Base-by-base conservation (phyloP, 35 echinoderm and acorn worm species). In the Nesometra sesokonis region DNA sequence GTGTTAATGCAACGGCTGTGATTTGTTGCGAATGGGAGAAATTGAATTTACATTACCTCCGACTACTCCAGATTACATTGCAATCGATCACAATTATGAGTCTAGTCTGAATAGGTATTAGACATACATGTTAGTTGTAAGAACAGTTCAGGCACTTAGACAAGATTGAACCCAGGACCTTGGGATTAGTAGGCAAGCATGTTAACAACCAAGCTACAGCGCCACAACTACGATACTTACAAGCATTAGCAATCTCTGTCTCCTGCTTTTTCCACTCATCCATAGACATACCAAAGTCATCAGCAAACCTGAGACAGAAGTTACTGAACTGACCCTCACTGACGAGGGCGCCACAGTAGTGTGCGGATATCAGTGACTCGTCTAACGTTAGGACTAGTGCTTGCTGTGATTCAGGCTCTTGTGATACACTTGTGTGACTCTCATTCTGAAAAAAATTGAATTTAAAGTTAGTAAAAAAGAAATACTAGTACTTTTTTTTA, bases 301-400 rank as follows among this genome's bases (percentile, higher is more conserved):
- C 92, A 9, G 95, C 89, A 87, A 98, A 94, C 31, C 95, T 43
- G 3, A 98, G 90, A 86, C 95, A 98, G 86, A 98, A 93, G 39
- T 87, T 79, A 21, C 91, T 93, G 86, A 98, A 98, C 87, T 87
- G 80, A 13, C 92, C 95, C 33, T 87, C 91, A 84, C 89, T 94
- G 46, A 91, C 92, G 8, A 98, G 95, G 30, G 92, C 91, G 13
- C 82, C 88, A n/a, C 85, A 91, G 84, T 88, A 94, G 78, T 88
- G 88, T 0, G 90, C 95, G 7, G 89, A 94, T 87, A 98, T 93
- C 32, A 94, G 78, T 0, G 95, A 94, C 11, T 86, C 91, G 87
- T 98, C 95, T 19, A 94, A 82, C 78, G 95, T 91, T 13, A 92
- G 31, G 0, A 98, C 90, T 0, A 97, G 76, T 13, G 95, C 93